These are phyloP conservation scores for Leptopilina clavipes DNA, from an alignment of 1,140 invertebrate species.

Conservation along the genomic window DNA sequence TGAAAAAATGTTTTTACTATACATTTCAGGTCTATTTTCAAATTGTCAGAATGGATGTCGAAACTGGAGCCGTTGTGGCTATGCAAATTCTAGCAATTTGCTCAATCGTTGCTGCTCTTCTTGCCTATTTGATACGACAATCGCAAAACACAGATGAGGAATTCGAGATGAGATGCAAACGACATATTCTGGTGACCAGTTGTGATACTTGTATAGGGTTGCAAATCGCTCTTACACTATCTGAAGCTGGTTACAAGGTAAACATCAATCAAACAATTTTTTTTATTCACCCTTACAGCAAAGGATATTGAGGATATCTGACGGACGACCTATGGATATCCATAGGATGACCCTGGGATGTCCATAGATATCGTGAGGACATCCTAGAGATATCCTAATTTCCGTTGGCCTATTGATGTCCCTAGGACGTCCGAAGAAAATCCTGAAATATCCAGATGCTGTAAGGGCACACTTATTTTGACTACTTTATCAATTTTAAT, in stretches of 20 bases:
- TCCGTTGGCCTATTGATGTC: no score
- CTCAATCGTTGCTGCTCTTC: conserved; percentile 84
- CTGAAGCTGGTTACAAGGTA: conserved; percentile 70
- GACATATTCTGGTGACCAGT: conserved; percentile 82
- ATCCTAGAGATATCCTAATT: no score
- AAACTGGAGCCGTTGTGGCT: conserved; percentile 84
- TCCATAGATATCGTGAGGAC: no score
- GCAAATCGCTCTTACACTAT: conserved; percentile 76
- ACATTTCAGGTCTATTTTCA: conserved; percentile 42
- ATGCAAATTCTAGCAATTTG: conserved; percentile 85
- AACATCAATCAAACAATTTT: conserved; percentile 37
- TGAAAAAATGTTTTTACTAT: background rate
- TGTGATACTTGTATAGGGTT: conserved; percentile 85
- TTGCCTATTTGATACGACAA: conserved; percentile 84
- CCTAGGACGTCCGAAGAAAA: no score
- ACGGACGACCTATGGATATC: no score
- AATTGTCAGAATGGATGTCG: conserved; percentile 80
- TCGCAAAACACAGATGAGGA: conserved; percentile 77
- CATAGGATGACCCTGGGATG: no score
- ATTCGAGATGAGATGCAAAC: conserved; percentile 65
- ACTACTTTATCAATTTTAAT: no score
- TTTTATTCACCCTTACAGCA: no score
- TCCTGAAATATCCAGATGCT: no score
- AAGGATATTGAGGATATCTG: no score
- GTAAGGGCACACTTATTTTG: no score